These are phyloP conservation scores for Ctena decussata DNA, from an alignment of 2,888 invertebrate genomes.

Conservation along the genomic window DNA sequence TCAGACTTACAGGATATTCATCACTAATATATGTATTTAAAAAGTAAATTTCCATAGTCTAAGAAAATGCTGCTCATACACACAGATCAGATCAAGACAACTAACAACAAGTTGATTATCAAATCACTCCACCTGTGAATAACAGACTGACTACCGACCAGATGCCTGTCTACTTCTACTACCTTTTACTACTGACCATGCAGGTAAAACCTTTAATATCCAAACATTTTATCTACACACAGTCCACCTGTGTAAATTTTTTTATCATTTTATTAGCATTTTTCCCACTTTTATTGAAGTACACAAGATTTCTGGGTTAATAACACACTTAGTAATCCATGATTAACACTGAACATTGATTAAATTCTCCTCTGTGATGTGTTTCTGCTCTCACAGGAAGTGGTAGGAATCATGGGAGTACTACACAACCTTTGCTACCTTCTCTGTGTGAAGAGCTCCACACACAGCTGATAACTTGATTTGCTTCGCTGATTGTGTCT, in stretches of 20 bases:
- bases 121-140: no score
- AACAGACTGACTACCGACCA: no score
- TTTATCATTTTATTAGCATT: slow-evolving; percentile 1
- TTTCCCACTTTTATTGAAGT: not conserved
- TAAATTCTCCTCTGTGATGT: not conserved
- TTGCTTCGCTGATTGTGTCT: slow-evolving; percentile 22
- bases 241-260: not conserved
- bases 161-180: not conserved
- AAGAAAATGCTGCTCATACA: no score
- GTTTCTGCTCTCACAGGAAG: slow-evolving; percentile 41
- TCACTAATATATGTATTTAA: no score
- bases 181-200: not conserved
- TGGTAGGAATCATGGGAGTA: slow-evolving; percentile 53
- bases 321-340: slow-evolving; percentile 1
- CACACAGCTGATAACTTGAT: slow-evolving; percentile 52
- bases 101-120: no score
- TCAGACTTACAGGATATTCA: no score
- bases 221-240: not conserved
- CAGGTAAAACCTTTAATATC: not conserved
- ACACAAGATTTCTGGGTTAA: not conserved
- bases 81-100: no score
- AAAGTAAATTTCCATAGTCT: no score
- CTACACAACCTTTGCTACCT: slow-evolving; percentile 46
- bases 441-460: slow-evolving; percentile 48
- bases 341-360: not conserved